Conservation (phyloP, 2,797 vertebrate genomes). For the Staurois parvus region DNA sequence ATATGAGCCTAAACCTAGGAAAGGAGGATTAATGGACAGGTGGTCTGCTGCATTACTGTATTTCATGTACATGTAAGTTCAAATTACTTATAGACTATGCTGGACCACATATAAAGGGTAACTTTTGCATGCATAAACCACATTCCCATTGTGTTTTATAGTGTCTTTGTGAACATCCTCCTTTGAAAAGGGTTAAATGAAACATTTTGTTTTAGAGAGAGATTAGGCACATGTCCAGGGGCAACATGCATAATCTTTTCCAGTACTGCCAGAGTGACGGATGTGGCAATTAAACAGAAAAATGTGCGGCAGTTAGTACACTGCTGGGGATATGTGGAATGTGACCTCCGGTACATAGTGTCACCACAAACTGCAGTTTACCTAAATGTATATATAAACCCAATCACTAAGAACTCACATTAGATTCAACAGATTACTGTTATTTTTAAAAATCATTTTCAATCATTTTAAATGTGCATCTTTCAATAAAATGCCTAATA, state of each 20-base stretch:
- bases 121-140: too few species aligned
- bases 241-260: constrained; percentile 15
- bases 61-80: too few species aligned
- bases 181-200: background rate
- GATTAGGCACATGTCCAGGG: constrained; percentile 15
- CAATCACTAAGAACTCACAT: background rate
- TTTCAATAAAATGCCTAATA: background rate
- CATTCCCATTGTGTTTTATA: background rate
- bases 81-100: too few species aligned
- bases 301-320: constrained; percentile 18
- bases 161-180: too few species aligned
- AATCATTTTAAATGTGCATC: background rate
- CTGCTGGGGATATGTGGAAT: constrained; percentile 20
- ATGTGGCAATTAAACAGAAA: constrained; percentile 13
- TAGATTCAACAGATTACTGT: too few species aligned
- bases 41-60: background rate
- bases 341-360: background rate
- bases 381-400: background rate
- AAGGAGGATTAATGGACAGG: background rate
- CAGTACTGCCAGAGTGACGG: background rate
- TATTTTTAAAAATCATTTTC: too few species aligned
- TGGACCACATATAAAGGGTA: too few species aligned
- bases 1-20: background rate
- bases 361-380: background rate
- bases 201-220: background rate